A percentile compares a stretch with the other conserved stretches of the same genome.
Conservation (phyloP, 2,888 invertebrate genomes). For the Resseliella maxima region DNA sequence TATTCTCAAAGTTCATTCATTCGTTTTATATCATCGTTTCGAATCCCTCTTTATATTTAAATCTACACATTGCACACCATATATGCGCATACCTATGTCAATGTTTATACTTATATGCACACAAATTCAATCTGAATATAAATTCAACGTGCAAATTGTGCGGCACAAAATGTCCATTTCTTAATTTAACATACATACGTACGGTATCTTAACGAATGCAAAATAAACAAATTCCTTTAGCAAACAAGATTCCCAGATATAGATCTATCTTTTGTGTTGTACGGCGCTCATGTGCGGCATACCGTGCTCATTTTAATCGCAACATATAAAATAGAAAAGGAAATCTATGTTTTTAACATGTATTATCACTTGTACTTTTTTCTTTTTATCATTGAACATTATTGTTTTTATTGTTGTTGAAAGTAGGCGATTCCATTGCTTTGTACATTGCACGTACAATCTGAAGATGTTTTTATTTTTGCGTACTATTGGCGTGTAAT, state of each 20-base stretch:
- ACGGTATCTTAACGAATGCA: background rate
- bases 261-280: constrained; percentile 7
- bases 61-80: background rate
- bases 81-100: too few species aligned
- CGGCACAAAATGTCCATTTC: constrained; percentile 13
- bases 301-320: background rate
- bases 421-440: background rate
- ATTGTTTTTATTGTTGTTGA: background rate
- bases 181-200: background rate
- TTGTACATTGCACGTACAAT: background rate
- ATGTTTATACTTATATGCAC: too few species aligned
- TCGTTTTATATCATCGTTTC: background rate
- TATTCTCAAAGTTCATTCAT: constrained; percentile 1
- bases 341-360: background rate
- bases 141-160: background rate
- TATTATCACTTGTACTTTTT: constrained; percentile 4
- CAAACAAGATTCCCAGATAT: background rate
- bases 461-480: background rate
- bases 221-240: background rate
- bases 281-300: background rate
- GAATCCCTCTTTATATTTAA: background rate
- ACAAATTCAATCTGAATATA: too few species aligned
- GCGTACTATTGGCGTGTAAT: background rate
- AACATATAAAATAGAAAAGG: background rate
- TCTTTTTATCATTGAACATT: background rate